Percentiles rank a stretch among this genome's conserved stretches.
Conservation (phyloP, 1,140 invertebrate species). For the Sitobion miscanthi region DNA sequence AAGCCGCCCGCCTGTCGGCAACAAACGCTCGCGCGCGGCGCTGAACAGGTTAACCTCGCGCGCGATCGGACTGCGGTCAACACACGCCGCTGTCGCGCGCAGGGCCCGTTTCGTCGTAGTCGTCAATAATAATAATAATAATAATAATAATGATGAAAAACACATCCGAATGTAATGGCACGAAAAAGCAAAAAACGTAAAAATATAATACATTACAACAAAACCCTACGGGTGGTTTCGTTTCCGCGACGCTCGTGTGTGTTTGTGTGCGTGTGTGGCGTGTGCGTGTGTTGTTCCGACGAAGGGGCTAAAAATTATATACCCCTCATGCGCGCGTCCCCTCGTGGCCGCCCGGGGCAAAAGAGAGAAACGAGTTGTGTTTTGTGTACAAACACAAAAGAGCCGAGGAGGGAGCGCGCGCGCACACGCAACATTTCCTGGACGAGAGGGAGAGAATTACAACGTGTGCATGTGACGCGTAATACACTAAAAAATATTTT, state of each 20-base stretch:
- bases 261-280: no score
- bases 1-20: no score
- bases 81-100: not conserved
- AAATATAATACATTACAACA: not conserved
- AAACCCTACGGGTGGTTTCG: not conserved
- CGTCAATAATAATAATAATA: not conserved
- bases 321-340: not conserved
- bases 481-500: not conserved
- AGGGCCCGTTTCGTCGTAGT: not conserved
- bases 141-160: not conserved
- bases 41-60: slow-evolving; percentile 38
- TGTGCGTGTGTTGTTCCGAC: not conserved
- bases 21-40: not conserved
- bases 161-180: not conserved
- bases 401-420: not conserved
- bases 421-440: not conserved
- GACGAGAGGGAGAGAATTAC: not conserved
- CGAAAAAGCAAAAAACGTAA: not conserved
- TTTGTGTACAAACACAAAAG: not conserved
- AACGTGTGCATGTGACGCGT: not conserved
- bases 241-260: not conserved
- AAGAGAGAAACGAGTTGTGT: not conserved
- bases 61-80: not conserved
- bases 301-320: not conserved
- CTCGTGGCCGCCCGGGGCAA: not conserved